Percentiles rank a stretch among this genome's conserved stretches.
Evolutionary conservation across 2,797 vertebrate genomes (phyloP).

Genomic region (Enteromius viviparus): DNA sequence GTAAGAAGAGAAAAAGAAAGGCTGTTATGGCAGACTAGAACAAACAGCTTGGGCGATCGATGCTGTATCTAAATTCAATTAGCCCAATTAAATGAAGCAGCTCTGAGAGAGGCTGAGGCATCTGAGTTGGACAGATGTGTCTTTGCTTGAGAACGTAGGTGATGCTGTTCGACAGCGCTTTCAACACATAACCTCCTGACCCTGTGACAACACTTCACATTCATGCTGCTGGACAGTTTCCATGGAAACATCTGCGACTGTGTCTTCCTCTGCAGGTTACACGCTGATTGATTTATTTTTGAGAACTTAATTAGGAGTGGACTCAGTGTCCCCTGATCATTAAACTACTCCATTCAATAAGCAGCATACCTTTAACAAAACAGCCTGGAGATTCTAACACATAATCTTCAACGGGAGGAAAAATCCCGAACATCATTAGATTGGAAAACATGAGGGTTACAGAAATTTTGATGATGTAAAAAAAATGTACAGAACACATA

Average conservation of each 20-base stretch:
- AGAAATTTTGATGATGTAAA: background rate
- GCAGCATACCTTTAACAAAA: background rate
- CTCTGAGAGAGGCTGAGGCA: background rate
- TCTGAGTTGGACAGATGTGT: constrained; percentile 10
- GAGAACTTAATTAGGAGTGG: constrained; percentile 44
- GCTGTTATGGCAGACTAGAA: constrained; percentile 7
- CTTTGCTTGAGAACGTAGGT: constrained; percentile 7
- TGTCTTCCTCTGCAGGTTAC: constrained; percentile 26
- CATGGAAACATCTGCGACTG: constrained; percentile 56
- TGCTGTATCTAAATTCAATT: constrained; percentile 14
- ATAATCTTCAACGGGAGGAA: background rate
- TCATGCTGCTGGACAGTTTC: constrained; percentile 50
- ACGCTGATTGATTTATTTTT: constrained; percentile 42
- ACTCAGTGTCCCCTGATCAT: constrained; percentile 35
- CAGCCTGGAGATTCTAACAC: background rate
- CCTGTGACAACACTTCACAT: constrained; percentile 45
- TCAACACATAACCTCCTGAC: constrained; percentile 50
- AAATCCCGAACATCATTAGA: background rate
- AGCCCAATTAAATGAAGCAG: constrained; percentile 27
- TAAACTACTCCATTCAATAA: constrained; percentile 25
- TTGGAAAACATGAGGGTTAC: background rate
- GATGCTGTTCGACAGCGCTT: constrained; percentile 41
- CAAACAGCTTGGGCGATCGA: constrained; percentile 13
- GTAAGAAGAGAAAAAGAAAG: constrained; percentile 24
- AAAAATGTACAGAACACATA: background rate